Conservation (phyloP, 2,888 invertebrate genomes). For the Imbricaverruca yamaguchii region DNA sequence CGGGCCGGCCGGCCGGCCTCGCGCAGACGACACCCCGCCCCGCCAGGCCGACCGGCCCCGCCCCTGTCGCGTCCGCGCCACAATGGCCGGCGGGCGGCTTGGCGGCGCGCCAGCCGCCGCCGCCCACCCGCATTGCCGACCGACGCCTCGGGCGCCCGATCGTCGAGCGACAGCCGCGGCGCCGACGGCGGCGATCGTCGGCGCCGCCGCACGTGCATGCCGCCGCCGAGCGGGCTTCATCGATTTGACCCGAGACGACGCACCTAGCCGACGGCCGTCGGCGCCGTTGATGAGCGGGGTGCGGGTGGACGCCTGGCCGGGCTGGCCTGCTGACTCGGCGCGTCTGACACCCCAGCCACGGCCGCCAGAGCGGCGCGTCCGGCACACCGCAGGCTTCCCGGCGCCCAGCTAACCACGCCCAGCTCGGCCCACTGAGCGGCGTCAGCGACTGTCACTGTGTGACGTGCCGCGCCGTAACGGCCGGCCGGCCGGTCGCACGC, state of each 20-base stretch:
- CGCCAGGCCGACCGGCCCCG: neutral
- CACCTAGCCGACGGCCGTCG: no score
- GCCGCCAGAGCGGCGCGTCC: no score
- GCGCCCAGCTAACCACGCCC: no score
- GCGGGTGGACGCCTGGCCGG: no score
- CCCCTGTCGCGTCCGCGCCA: neutral
- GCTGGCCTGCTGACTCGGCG: no score
- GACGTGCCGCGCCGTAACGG: no score
- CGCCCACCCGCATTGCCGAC: neutral
- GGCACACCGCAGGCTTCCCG: no score
- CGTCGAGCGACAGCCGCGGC: neutral
- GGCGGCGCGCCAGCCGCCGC: conserved; percentile 19
- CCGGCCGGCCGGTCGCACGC: no score
- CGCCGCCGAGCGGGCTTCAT: conserved; percentile 31
- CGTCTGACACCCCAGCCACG: no score
- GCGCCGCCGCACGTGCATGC: neutral
- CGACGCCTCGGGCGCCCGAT: neutral
- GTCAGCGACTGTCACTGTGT: no score
- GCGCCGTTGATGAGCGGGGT: no score
- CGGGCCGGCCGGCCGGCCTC: neutral
- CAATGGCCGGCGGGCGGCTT: conserved; percentile 22
- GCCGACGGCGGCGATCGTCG: neutral
- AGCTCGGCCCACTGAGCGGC: no score
- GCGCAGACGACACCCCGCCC: neutral
- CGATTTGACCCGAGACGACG: conserved; percentile 37